These are phyloP conservation scores for Agrilus mali DNA, from an alignment of 2,888 invertebrate genomes.

Conservation along the genomic window DNA sequence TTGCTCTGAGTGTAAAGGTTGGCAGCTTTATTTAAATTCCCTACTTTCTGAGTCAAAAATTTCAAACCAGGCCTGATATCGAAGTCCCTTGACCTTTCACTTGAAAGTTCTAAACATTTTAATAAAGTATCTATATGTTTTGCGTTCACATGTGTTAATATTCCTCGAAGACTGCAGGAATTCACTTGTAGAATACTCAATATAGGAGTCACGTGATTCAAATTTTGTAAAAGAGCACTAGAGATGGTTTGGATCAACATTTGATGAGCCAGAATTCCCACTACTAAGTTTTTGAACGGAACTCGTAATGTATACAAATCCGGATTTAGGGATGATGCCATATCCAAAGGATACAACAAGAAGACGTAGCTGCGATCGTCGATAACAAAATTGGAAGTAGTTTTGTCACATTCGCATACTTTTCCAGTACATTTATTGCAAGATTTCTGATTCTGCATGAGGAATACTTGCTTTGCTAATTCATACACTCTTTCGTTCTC, in stretches of 20 bases:
- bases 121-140: constrained; percentile 58
- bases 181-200: constrained; percentile 32
- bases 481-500: constrained; percentile 78
- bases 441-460: constrained; percentile 38
- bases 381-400: constrained; percentile 38
- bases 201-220: constrained; percentile 33
- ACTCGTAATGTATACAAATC: constrained; percentile 72
- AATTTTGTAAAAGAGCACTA: constrained; percentile 62
- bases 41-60: constrained; percentile 87
- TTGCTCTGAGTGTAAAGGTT: constrained; percentile 89
- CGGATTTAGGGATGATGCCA: constrained; percentile 55
- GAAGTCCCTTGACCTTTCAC: constrained; percentile 71
- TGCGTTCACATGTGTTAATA: constrained; percentile 38
- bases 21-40: constrained; percentile 72
- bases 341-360: constrained; percentile 67
- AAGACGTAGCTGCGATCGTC: constrained; percentile 86
- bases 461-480: constrained; percentile 77
- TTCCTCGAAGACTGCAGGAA: constrained; percentile 30
- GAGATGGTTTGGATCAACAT: constrained; percentile 86
- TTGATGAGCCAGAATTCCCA: constrained; percentile 84
- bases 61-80: constrained; percentile 85
- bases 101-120: constrained; percentile 70
- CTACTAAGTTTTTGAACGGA: constrained; percentile 75
- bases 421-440: constrained; percentile 29
- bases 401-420: constrained; percentile 32